Conservation (phyloP, 2,888 invertebrate genomes). For the Chydorus sphaericus region DNA sequence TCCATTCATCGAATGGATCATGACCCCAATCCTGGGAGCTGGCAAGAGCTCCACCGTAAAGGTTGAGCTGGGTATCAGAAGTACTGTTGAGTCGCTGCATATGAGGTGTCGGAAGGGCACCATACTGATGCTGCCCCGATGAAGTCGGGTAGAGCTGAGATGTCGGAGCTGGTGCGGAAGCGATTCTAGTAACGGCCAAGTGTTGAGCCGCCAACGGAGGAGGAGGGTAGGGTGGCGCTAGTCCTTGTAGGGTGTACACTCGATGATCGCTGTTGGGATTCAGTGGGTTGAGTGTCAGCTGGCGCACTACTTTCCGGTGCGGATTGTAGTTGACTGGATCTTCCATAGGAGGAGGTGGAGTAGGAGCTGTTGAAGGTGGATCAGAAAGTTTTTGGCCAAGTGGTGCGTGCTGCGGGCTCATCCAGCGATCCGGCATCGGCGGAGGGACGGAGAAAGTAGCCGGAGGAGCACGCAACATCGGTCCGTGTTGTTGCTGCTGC, state of each 20-base stretch:
- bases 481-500: slow-evolving; percentile 18
- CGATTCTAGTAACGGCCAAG: slow-evolving; percentile 49
- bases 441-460: slow-evolving; percentile 13
- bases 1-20: slow-evolving; percentile 12
- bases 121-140: slow-evolving; percentile 15
- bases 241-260: slow-evolving; percentile 30
- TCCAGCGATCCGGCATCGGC: slow-evolving; percentile 15
- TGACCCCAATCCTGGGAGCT: slow-evolving; percentile 3
- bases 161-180: slow-evolving; percentile 43
- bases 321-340: slow-evolving; percentile 39
- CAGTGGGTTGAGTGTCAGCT: slow-evolving; percentile 61
- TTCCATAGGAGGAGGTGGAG: background rate
- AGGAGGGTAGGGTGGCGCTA: slow-evolving; percentile 20
- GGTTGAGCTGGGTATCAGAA: slow-evolving; percentile 49
- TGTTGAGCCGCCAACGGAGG: slow-evolving; percentile 23
- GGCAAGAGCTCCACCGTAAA: slow-evolving; percentile 29
- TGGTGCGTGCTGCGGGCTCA: slow-evolving; percentile 13
- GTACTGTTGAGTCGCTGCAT: slow-evolving; percentile 37
- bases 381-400: background rate
- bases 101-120: slow-evolving; percentile 25
- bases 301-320: slow-evolving; percentile 63
- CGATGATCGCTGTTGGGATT: slow-evolving; percentile 49
- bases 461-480: slow-evolving; percentile 12
- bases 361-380: slow-evolving; percentile 17
- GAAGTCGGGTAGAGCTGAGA: slow-evolving; percentile 18